Evolutionary conservation across 1,140 invertebrate species (phyloP), one percentile per base, ranked within the genome.

Genomic region (Neelides sp.): DNA sequence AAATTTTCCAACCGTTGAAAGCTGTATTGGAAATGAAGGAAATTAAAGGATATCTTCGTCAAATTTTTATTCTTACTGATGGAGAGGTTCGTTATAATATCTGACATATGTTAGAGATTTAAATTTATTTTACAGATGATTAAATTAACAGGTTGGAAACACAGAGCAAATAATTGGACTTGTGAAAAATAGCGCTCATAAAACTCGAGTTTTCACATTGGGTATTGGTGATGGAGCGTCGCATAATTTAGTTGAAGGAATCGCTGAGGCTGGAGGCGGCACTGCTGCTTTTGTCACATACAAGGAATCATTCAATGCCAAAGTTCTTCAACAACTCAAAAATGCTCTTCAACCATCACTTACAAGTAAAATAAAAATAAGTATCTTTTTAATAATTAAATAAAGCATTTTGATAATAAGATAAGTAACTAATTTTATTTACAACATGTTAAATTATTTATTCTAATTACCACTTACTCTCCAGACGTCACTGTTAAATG

Each of bases 11-110:
- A 35, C 68, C 68, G 5, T 42, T 70, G 4, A 30, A 66, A 44
- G 39, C 58, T 27, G 59, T 70, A 36, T 68, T 62, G 49, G 54
- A 48, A 1, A 47, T 58, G 35, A 50, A 57, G 27, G n/a, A 34
- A 5, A 62, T 64, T 39, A 34, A 59, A 8, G 64, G 61, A 3
- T 64, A 67, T 47, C 48, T 61, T 13, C 50, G 67, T 22, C 61
- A 67, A 52, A 58, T 69, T 10, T 65, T 69, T 52, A 47, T 69
- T 5, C 43, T 70, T 3, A 68, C 68, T n/a, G 68, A 70, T 52
- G 68, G 68, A 23, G 61, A 63, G 37, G 66, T 66, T 13, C 44
- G 42, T n/a, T 13, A 32, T 13, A 32, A 28, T 53, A 20, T 42
- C n/a, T 46, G 15, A 23, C 20, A 8, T 15, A 24, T 4, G n/a